Evolutionary conservation across 2,113 vertebrate genomes (phyloP).

Genomic region (Rhinoderma darwinii): DNA sequence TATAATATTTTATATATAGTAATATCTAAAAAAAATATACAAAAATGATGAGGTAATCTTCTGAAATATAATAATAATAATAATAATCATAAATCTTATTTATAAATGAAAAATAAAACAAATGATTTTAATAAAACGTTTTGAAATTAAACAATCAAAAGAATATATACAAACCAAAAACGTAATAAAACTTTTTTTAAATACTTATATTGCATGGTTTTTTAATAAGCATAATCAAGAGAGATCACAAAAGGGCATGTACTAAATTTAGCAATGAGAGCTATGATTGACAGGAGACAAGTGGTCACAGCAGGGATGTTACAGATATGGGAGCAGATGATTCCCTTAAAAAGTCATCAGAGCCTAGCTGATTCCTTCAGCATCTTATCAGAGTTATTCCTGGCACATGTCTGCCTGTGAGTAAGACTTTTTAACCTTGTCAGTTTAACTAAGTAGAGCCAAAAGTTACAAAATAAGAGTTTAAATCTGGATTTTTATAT

Average conservation of each 20-base stretch:
- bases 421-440: constrained; percentile 80
- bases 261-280: constrained; percentile 84
- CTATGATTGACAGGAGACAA: constrained; percentile 94
- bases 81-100: not conserved
- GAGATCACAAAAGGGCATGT: constrained; percentile 80
- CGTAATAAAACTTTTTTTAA: not conserved
- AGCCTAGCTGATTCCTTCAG: constrained; percentile 77
- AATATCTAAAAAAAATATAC: too few species aligned
- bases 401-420: constrained; percentile 76
- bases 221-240: constrained; percentile 65
- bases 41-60: not conserved
- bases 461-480: not conserved
- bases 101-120: not conserved
- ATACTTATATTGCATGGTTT: not conserved
- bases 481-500: not conserved
- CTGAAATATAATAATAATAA: not conserved
- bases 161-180: constrained; percentile 27
- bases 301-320: constrained; percentile 86
- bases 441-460: constrained; percentile 55
- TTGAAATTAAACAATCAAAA: not conserved
- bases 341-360: constrained; percentile 99
- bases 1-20: too few species aligned
- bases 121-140: not conserved
- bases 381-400: constrained; percentile 96
- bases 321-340: constrained; percentile 87